Percentiles rank a stretch among this genome's conserved stretches.
phyloP scores from a whole-genome alignment of 2,113 vertebrate species.

The Platycercus adscitus region DNA sequence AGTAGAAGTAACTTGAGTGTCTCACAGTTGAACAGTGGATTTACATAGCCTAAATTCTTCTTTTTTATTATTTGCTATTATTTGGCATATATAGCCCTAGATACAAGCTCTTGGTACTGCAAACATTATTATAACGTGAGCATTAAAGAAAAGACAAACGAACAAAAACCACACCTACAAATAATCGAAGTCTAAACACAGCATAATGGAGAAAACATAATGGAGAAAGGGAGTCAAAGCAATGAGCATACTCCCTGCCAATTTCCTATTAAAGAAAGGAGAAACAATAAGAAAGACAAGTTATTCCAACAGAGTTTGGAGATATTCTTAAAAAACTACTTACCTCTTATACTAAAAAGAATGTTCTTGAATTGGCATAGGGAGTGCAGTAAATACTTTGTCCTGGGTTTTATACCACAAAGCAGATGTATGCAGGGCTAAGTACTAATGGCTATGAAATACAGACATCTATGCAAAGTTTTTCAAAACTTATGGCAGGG shows the following conservation, averaged over 20 bases:
- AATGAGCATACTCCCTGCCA: background rate
- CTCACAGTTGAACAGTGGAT: background rate
- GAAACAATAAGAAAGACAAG: background rate
- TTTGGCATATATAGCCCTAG: background rate
- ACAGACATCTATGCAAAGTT: background rate
- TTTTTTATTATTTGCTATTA: background rate
- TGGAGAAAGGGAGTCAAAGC: background rate
- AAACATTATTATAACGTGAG: background rate
- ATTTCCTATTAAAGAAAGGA: background rate
- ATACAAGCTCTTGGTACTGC: background rate
- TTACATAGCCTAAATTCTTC: background rate
- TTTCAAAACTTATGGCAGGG: constrained; percentile 1
- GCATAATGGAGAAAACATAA: background rate
- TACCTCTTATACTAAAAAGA: background rate
- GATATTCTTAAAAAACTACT: background rate
- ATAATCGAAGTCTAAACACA: background rate
- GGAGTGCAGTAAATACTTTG: background rate
- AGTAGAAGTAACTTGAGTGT: background rate
- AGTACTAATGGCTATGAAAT: background rate
- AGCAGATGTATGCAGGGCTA: background rate
- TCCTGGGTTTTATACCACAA: background rate
- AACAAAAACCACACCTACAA: background rate
- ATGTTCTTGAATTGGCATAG: background rate
- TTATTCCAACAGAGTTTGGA: background rate
- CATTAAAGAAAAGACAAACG: background rate